Base-by-base conservation (phyloP, 2,797 vertebrate genomes). In the Centroberyx gerrardi region DNA sequence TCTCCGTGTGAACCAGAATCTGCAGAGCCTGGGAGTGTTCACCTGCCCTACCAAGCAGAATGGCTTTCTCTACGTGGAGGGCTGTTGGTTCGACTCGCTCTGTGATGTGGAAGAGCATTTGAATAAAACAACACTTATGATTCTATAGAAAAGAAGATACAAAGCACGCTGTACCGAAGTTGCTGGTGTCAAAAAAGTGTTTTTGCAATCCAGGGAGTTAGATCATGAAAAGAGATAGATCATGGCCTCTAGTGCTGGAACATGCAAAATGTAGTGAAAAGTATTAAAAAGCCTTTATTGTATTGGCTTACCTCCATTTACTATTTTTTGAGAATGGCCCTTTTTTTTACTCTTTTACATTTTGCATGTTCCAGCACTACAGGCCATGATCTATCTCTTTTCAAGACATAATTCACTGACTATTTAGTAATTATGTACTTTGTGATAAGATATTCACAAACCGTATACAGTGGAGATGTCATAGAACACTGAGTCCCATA, bases 401-500 rank as follows among this genome's bases (percentile, higher is more conserved):
- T n/a, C 49, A 17, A 8, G 22, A 22, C 22, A 51, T 28, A 29
- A 68, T 71, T 42, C 44, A 33, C 13, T 31, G 18, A 52, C 12
- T 4, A 66, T n/a, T 52, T 13, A 22, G 33, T 17, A 29, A 46
- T 59, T 5, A 67, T 63, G 68, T 14, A 58, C 38, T 33, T 73
- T 48, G 60, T 53, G 8, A 12, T 1, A 8, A 54, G 3, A 3
- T 55, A 1, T 66, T 81, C 82, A 59, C 78, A 90, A 83, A 93
- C 91, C 85, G 22, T 92, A 68, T 27, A 95, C 71, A 38, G 76
- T 54, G 7, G 78, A 65, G 36, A 86, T n/a, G 8, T 93, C 74
- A 22, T 92, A 94, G 18, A 81, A 85, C 18, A 73, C 72, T 8
- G 93, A 94, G 6, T 90, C 82, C 93, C 93, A 94, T 0, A 95